Evolutionary conservation across 2,113 vertebrate genomes (phyloP), one percentile per base, ranked within the genome.

Genomic region (Regulus satrapa): DNA sequence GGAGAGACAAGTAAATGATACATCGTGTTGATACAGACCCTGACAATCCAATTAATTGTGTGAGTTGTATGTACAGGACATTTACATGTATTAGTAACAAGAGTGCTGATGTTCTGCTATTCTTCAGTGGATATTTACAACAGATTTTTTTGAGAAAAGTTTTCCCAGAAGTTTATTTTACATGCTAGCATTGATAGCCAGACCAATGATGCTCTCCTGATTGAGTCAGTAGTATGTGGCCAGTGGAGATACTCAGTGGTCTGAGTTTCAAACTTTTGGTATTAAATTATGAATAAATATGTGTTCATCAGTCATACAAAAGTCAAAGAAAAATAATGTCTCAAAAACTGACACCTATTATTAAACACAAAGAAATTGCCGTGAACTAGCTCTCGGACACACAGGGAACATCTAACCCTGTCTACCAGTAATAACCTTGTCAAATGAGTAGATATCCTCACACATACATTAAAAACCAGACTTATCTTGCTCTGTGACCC

Each of bases 191-290:
- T 18, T 52, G 29, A 56, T 9, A 69, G 46, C 32, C 21, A 73
- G 43, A 84, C 38, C 17, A 31, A 24, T 29, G 54, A 36, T 18
- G 17, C 8, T 56, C 16, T 40, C 40, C 64, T 73, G 36, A 20
- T 8, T 73, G 41, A 77, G 54, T 54, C 55, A 49, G 38, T 25
- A 12, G 26, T 21, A 9, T 54, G 23, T 34, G 20, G 59, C 18
- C 38, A 40, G 13, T 51, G 23, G 18, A 51, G 20, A 14, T 16
- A 58, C 18, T 23, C n/a, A n/a, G n/a, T 0, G 0, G 12, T 41
- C 29, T 34, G 51, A 48, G 26, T 69, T 89, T 84, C 38, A 64
- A 74, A 40, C 21, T 5, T 2, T 14, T 49, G 29, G 16, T 34
- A 29, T 36, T 74, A 58, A 61, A 54, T n/a, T 32, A 23, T 26